phyloP scores from a whole-genome alignment of 1,140 invertebrate genomes.

The Drosophila auraria region DNA sequence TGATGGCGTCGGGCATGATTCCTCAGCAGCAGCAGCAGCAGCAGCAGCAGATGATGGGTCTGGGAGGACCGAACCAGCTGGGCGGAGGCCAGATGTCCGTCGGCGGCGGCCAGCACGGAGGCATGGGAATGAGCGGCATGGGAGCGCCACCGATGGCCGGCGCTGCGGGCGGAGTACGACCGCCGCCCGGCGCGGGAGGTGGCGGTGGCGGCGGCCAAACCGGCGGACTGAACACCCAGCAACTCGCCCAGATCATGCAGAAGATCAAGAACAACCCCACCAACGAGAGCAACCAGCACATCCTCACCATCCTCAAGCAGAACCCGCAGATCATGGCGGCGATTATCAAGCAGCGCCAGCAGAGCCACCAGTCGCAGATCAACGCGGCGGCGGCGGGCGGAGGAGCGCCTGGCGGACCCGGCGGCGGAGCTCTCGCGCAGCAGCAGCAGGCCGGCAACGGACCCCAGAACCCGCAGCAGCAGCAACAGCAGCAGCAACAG shows the following conservation, averaged over 20 bases:
- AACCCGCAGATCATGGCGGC: conserved; percentile 98
- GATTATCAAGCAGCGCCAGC: conserved; percentile 96
- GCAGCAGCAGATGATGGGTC: conserved; percentile 84
- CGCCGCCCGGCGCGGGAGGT: conserved; percentile 84
- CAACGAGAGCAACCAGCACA: conserved; percentile 96
- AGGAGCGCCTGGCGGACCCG: conserved; percentile 65
- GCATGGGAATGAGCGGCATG: conserved; percentile 67
- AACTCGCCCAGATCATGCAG: conserved; percentile 95
- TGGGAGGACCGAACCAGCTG: conserved; percentile 68
- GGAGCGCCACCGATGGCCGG: conserved; percentile 57
- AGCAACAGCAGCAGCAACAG: conserved; percentile 86
- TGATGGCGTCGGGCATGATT: conserved; percentile 69
- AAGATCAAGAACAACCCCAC: conserved; percentile 93
- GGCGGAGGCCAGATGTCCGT: conserved; percentile 76
- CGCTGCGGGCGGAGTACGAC: conserved; percentile 59
- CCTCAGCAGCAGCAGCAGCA: conserved; percentile 78
- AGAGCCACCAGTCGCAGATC: conserved; percentile 87
- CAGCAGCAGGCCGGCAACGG: conserved; percentile 86
- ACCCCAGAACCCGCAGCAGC: conserved; percentile 81
- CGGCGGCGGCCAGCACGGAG: conserved; percentile 61
- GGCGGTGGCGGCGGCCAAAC: conserved; percentile 76
- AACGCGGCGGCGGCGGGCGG: conserved; percentile 74
- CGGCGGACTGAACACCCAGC: conserved; percentile 92
- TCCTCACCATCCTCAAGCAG: conserved; percentile 95
- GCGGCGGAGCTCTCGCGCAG: conserved; percentile 80